These are phyloP conservation scores for Nasonia giraulti DNA, from an alignment of 1,140 invertebrate species.

Conservation along the genomic window DNA sequence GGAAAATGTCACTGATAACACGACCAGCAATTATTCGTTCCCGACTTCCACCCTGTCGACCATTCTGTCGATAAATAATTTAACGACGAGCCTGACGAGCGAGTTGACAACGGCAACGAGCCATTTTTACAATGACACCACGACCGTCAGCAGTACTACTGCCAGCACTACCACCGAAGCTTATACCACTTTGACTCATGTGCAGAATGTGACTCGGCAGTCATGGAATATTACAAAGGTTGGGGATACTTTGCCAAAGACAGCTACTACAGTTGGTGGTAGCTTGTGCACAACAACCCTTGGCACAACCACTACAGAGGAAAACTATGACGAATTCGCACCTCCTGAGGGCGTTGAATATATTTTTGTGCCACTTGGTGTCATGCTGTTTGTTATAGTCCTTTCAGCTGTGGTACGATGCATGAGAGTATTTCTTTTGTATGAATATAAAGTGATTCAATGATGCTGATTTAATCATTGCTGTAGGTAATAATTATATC, in stretches of 20 bases:
- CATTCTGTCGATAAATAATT: slow-evolving; percentile 13
- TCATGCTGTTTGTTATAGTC: slow-evolving; percentile 72
- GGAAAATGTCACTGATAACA: slow-evolving; percentile 19
- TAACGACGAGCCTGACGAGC: slow-evolving; percentile 22
- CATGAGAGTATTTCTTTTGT: background rate
- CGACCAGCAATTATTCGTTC: slow-evolving; percentile 21
- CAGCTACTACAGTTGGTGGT: background rate
- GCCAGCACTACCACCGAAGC: slow-evolving; percentile 17
- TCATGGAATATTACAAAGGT: slow-evolving; percentile 45
- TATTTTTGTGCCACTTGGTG: slow-evolving; percentile 73
- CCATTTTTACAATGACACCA: slow-evolving; percentile 35
- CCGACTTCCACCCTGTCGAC: slow-evolving; percentile 2
- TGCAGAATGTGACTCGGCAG: slow-evolving; percentile 23
- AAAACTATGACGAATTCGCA: slow-evolving; percentile 70
- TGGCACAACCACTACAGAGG: slow-evolving; percentile 60
- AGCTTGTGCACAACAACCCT: slow-evolving; percentile 41
- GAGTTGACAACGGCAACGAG: slow-evolving; percentile 35
- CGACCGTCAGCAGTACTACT: background rate
- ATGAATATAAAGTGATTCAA: background rate
- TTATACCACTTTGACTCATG: slow-evolving; percentile 13
- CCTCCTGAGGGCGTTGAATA: slow-evolving; percentile 72
- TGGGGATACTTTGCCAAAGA: slow-evolving; percentile 9
- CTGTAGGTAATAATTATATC: slow-evolving; percentile 72
- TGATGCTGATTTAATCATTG: background rate
- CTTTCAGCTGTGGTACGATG: slow-evolving; percentile 72